Percentiles rank a stretch among this genome's conserved stretches.
Conservation (phyloP, 2,797 vertebrate genomes). For the Myotis findleyi region DNA sequence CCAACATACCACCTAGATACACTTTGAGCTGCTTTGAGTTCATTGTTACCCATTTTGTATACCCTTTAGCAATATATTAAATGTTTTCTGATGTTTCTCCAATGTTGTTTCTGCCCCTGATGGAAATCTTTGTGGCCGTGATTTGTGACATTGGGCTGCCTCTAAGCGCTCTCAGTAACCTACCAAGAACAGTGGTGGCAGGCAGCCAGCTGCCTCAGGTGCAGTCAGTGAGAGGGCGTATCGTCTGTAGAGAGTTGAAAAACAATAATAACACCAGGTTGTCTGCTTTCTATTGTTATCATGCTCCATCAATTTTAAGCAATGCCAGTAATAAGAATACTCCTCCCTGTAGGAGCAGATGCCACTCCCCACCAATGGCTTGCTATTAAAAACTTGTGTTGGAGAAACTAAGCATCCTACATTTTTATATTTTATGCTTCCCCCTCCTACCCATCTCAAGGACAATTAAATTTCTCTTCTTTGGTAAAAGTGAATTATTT, state of each 20-base stretch:
- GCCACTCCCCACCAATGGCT: background rate
- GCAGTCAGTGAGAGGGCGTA: background rate
- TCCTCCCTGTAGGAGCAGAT: background rate
- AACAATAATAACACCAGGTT: background rate
- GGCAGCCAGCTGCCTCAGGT: background rate
- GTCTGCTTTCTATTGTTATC: background rate
- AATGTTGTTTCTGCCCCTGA: background rate
- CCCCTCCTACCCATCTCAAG: background rate
- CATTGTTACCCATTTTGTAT: background rate
- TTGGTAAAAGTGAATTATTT: constrained; percentile 48
- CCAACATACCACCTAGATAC: no score
- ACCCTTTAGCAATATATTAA: background rate
- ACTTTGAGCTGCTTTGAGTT: background rate
- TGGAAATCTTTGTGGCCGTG: background rate
- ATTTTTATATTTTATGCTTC: constrained; percentile 23
- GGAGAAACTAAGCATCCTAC: background rate
- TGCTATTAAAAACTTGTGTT: background rate
- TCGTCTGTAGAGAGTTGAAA: constrained; percentile 18
- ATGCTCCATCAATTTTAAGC: background rate
- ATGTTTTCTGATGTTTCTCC: background rate
- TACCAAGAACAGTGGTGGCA: background rate
- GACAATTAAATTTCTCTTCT: constrained; percentile 18
- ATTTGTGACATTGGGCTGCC: background rate
- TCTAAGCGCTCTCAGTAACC: background rate
- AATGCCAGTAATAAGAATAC: background rate